Evolutionary conservation across 2,888 invertebrate species (phyloP), one percentile per base, ranked within the genome.

Genomic region (Erebia palarica): DNA sequence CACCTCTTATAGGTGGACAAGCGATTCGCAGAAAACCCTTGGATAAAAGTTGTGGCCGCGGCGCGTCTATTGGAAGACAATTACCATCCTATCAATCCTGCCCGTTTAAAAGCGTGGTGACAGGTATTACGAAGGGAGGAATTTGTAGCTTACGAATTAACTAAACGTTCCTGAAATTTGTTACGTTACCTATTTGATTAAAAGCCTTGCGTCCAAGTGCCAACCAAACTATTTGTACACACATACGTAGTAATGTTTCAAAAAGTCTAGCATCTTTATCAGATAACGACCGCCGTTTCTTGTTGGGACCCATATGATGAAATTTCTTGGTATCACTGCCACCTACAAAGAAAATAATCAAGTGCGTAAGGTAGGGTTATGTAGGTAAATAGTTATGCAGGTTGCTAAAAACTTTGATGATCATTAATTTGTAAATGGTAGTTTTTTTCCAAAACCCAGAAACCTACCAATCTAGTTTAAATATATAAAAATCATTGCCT

Each of bases 211-310:
- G 89, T 68, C 94, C 93, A 57, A 96, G 83, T 27, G 95, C 95
- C 75, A 95, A 89, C 95, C 95, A 96, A 51, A 95, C 94, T 63
- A 96, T 94, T 79, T 95, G 94, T 60, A 94, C 93, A 64, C 94
- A 89, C 83, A 95, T 88, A 70, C 94, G 89, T 61, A 95, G 84
- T 18, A 96, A 81, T 9, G 93, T 92, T 83, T 96, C 96, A 77
- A 94, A 94, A 69, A 95, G 84, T 73, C 94, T 87, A 42, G 95
- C 91, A 80, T 96, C 96, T 82, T 94, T 95, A 77, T 95, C 95
- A n/a, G 94, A 94, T 72, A 95, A 84, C 0, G 95, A 95, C 65
- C 86, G 87, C 58, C 94, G 88, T 78, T 94, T 94, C 76, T 94
- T 93, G 71, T 88, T 85, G n/a, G 89, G 86, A 14, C 92, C 93